Conservation (phyloP, 2,888 invertebrate genomes). For the Pristionchus fissidentatus region DNA sequence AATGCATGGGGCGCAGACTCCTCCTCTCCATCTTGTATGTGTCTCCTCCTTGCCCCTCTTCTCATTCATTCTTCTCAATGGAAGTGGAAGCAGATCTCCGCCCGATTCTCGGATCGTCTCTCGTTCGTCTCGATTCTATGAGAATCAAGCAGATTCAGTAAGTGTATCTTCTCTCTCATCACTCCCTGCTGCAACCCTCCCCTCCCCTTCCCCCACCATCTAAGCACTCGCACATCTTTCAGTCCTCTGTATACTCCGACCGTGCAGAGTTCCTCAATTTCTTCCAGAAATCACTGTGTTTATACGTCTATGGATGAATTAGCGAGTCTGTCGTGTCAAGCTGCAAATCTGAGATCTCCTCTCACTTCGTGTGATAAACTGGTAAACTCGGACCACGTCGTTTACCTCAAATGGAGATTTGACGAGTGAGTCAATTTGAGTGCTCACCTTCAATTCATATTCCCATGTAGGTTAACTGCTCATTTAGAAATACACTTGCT, state of each 20-base stretch:
- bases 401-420: constrained; percentile 70
- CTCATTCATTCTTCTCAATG: constrained; percentile 52
- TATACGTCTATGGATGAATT: constrained; percentile 57
- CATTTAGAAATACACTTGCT: neutral
- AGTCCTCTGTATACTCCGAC: neutral
- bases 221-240: constrained; percentile 33
- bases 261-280: neutral
- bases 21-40: too few relatives aligned
- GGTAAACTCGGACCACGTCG: constrained; percentile 64
- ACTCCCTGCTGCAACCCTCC: neutral
- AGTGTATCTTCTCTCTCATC: constrained; percentile 46
- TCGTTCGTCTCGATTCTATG: constrained; percentile 70
- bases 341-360: constrained; percentile 52
- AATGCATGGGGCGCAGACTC: constrained; percentile 42
- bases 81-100: constrained; percentile 67
- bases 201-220: neutral
- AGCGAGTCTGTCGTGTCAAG: constrained; percentile 64
- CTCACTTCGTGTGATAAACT: constrained; percentile 65
- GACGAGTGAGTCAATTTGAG: constrained; percentile 57
- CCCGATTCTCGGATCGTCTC: constrained; percentile 66
- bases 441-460: neutral
- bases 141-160: constrained; percentile 67
- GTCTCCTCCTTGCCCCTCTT: neutral
- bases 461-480: neutral
- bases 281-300: constrained; percentile 47